Percentiles rank a stretch among this genome's conserved stretches.
Evolutionary conservation across 2,113 vertebrate species (phyloP).

Genomic region (Rhinopomastus cyanomelas): DNA sequence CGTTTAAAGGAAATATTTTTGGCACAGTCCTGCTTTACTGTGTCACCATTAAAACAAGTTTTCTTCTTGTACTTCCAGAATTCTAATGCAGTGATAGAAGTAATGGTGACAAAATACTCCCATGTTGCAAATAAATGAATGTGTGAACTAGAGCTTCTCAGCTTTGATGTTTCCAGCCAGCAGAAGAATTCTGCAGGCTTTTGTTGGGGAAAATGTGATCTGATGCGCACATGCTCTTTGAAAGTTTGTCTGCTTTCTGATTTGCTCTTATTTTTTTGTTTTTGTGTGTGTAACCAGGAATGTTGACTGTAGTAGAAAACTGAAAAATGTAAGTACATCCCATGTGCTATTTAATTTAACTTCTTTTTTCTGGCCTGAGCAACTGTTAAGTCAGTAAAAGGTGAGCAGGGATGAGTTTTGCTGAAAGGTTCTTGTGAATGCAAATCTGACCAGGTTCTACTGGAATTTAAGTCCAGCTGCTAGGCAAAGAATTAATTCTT

Average conservation of each 20-base stretch:
- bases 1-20: conserved; percentile 11
- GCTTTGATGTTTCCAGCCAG: conserved; percentile 38
- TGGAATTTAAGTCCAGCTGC: neutral
- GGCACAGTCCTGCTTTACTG: conserved; percentile 4
- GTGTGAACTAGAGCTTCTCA: conserved; percentile 35
- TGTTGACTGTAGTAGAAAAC: conserved; percentile 86
- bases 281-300: conserved; percentile 73
- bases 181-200: conserved; percentile 16
- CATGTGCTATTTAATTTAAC: neutral
- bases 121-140: conserved; percentile 40
- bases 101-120: conserved; percentile 50
- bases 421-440: neutral
- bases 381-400: neutral
- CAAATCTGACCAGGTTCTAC: neutral
- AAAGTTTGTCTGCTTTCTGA: conserved; percentile 61
- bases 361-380: neutral
- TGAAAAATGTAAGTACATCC: conserved; percentile 92
- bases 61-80: conserved; percentile 18
- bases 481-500: neutral
- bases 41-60: conserved; percentile 9
- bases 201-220: conserved; percentile 29
- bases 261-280: neutral
- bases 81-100: conserved; percentile 32
- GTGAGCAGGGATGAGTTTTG: neutral
- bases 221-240: conserved; percentile 11